Evolutionary conservation across 2,888 invertebrate species (phyloP).

Genomic region (Volucella inflata): DNA sequence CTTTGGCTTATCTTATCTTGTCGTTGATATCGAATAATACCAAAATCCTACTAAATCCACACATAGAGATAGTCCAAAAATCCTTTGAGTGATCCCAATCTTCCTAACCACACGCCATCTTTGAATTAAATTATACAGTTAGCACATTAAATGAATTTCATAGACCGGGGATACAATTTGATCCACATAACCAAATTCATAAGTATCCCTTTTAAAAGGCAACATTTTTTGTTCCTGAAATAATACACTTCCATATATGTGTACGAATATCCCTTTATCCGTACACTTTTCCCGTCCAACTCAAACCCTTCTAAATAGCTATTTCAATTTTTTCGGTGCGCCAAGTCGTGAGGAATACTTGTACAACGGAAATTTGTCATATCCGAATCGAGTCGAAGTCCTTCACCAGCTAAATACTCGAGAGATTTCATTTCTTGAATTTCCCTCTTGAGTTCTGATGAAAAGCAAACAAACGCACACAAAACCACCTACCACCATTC

Average conservation of each 20-base stretch:
- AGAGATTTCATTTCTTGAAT: conserved; percentile 38
- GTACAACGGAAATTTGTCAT: conserved; percentile 48
- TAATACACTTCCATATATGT: neutral
- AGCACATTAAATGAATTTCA: conserved; percentile 21
- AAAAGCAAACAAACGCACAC: conserved; percentile 42
- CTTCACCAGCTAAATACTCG: conserved; percentile 35
- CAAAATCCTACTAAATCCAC: too few species aligned
- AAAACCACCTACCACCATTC: conserved; percentile 8
- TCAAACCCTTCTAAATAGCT: conserved; percentile 15
- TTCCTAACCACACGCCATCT: conserved; percentile 12
- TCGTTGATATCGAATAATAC: too few species aligned
- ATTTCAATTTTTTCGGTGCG: conserved; percentile 18
- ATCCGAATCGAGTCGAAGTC: conserved; percentile 38
- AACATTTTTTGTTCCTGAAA: conserved; percentile 6
- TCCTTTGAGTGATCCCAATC: neutral
- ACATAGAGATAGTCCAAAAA: too few species aligned
- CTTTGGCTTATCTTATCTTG: too few species aligned
- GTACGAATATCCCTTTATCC: neutral
- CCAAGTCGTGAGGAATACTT: conserved; percentile 34
- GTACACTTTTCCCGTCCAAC: neutral
- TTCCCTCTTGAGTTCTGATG: conserved; percentile 30
- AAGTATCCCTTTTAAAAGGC: neutral
- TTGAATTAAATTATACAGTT: conserved; percentile 37
- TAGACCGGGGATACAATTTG: conserved; percentile 10
- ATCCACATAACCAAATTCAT: conserved; percentile 7